Conservation (phyloP, 92 coral and sea anemone genomes). For the Zoanthus sociatus region DNA sequence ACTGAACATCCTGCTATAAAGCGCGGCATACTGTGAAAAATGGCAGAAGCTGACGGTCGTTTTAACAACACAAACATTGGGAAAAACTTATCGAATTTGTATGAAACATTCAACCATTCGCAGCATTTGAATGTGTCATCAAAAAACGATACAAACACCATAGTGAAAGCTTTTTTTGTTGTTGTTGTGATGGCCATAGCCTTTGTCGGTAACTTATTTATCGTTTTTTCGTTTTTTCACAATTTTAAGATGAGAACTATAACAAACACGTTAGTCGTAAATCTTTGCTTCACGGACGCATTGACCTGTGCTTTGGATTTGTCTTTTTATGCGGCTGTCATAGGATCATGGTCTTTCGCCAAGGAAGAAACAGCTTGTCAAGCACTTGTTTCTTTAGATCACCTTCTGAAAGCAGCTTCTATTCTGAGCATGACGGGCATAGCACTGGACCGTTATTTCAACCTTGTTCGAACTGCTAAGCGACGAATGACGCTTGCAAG, state of each 20-base stretch:
- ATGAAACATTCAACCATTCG: not conserved
- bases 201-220: constrained; percentile 59
- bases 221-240: constrained; percentile 56
- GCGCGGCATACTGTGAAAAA: not conserved
- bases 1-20: not conserved
- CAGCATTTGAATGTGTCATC: not conserved
- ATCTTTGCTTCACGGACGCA: constrained; percentile 75
- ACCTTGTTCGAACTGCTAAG: constrained; percentile 63
- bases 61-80: not conserved
- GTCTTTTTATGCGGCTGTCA: constrained; percentile 54
- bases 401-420: constrained; percentile 64
- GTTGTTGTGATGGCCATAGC: constrained; percentile 33
- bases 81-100: not conserved
- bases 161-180: constrained; percentile 18
- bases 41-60: not conserved
- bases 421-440: constrained; percentile 74
- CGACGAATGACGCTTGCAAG: constrained; percentile 56
- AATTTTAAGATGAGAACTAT: constrained; percentile 82
- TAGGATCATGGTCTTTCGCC: constrained; percentile 40
- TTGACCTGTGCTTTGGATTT: constrained; percentile 65
- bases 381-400: constrained; percentile 57
- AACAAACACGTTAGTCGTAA: constrained; percentile 74
- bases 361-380: constrained; percentile 45
- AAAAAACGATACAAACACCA: constrained; percentile 4
- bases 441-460: constrained; percentile 71